Evolutionary conservation across 1,140 invertebrate species (phyloP).

Genomic region (Olivierus martensii): DNA sequence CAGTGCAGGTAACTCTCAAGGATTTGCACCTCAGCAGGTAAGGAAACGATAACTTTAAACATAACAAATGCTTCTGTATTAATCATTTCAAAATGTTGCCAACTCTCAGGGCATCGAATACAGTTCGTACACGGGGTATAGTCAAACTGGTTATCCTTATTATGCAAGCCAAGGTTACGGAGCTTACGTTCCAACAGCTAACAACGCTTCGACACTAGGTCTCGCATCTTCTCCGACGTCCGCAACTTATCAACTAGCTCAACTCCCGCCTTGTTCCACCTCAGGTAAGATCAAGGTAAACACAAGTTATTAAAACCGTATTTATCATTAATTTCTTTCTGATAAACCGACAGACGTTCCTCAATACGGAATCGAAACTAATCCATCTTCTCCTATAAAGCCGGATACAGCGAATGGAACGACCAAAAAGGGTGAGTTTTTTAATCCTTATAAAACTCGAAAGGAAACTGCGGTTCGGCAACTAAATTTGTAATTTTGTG

Average conservation of each 20-base stretch:
- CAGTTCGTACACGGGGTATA: constrained; percentile 20
- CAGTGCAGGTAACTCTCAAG: constrained; percentile 16
- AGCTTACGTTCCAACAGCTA: constrained; percentile 18
- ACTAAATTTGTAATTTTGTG: too few species aligned
- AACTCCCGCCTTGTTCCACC: constrained; percentile 21
- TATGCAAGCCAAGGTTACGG: constrained; percentile 19
- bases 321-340: too few species aligned
- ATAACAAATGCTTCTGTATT: too few species aligned
- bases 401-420: constrained; percentile 18
- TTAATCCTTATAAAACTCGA: too few species aligned
- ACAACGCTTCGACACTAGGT: constrained; percentile 20
- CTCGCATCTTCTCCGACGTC: constrained; percentile 19
- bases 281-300: constrained; percentile 10
- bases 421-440: constrained; percentile 13
- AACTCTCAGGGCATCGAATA: constrained; percentile 20
- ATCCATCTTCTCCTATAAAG: constrained; percentile 16
- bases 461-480: too few species aligned
- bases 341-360: constrained; percentile 7
- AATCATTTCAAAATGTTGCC: too few species aligned
- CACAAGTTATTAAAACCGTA: too few species aligned
- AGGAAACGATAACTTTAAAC: not conserved
- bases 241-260: constrained; percentile 21
- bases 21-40: constrained; percentile 19
- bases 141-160: constrained; percentile 22
- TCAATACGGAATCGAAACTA: constrained; percentile 13